phyloP scores from a whole-genome alignment of 1,140 invertebrate genomes.

The Zaprionus ornatus region DNA sequence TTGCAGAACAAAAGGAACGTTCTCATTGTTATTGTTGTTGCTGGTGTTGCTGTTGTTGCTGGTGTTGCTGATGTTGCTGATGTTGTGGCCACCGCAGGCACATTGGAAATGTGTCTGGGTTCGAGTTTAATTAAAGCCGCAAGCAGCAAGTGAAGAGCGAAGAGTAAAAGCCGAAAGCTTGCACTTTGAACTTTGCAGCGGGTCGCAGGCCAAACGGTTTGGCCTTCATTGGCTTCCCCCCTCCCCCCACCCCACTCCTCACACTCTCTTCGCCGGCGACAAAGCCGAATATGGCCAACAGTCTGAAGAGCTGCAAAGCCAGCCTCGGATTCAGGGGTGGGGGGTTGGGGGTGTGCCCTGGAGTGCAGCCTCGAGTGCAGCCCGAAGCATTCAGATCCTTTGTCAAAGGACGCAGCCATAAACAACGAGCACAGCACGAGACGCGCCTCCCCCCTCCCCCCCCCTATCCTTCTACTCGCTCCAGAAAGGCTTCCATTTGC shows the following conservation, averaged over 20 bases:
- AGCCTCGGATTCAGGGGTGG: background rate
- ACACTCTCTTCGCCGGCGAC: background rate
- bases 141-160: constrained; percentile 35
- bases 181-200: constrained; percentile 51
- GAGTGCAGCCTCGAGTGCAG: constrained; percentile 18
- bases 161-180: constrained; percentile 24
- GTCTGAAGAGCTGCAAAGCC: constrained; percentile 2
- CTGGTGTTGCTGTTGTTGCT: constrained; percentile 15
- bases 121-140: constrained; percentile 72
- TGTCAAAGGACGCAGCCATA: constrained; percentile 41
- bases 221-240: constrained; percentile 20
- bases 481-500: constrained; percentile 49
- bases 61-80: constrained; percentile 25
- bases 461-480: background rate
- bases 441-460: background rate
- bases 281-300: background rate
- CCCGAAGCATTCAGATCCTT: constrained; percentile 14
- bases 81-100: constrained; percentile 21
- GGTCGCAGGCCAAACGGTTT: constrained; percentile 14
- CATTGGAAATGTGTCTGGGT: constrained; percentile 48
- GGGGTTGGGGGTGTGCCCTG: background rate
- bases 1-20: constrained; percentile 62
- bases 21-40: constrained; percentile 22
- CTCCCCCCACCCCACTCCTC: no score
- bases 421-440: constrained; percentile 46